These are phyloP conservation scores for Trichacis sp. DNA, from an alignment of 2,888 invertebrate species.

Conservation along the genomic window DNA sequence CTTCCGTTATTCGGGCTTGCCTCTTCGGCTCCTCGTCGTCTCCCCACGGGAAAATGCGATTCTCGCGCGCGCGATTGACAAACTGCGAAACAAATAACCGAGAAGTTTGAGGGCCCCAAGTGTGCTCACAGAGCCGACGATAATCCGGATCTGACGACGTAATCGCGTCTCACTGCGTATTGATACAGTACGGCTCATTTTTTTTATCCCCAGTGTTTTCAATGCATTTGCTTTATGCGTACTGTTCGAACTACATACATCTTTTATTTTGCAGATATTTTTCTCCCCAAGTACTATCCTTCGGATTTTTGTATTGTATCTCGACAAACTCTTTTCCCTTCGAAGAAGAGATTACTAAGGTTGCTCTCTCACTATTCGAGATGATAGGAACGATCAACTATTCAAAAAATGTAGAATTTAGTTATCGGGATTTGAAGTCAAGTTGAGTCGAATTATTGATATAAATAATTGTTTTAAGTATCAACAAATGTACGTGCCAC, in stretches of 20 bases:
- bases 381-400: too few species aligned
- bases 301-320: too few species aligned
- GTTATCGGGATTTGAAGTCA: too few species aligned
- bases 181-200: conserved; percentile 3
- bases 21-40: conserved; percentile 6
- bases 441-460: too few species aligned
- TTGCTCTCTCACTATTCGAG: too few species aligned
- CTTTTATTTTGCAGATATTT: not conserved
- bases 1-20: conserved; percentile 17
- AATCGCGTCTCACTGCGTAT: conserved; percentile 18
- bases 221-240: not conserved
- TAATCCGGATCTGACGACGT: conserved; percentile 22
- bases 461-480: too few species aligned
- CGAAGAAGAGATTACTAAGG: too few species aligned
- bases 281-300: too few species aligned
- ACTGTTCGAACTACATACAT: not conserved
- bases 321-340: too few species aligned
- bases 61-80: conserved; percentile 23
- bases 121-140: conserved; percentile 11
- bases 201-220: conserved; percentile 5
- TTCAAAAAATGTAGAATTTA: too few species aligned
- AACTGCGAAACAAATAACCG: conserved; percentile 32
- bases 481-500: too few species aligned
- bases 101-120: conserved; percentile 3
- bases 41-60: conserved; percentile 21